Base-by-base conservation (phyloP, 1,140 invertebrate species). In the Diploscapter pachys region DNA sequence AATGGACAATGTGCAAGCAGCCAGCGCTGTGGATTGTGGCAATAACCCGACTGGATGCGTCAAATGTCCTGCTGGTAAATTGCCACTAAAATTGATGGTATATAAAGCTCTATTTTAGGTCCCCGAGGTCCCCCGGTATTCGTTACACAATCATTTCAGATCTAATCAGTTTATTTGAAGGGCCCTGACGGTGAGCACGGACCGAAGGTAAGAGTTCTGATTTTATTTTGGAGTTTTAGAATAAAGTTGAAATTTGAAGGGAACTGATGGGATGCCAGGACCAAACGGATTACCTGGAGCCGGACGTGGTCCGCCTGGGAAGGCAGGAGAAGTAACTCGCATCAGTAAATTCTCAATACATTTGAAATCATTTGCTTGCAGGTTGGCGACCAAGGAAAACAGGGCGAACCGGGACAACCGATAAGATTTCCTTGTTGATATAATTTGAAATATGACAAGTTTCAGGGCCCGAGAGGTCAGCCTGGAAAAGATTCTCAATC, bases 11-110 rank as follows among this genome's bases (percentile, higher is more conserved):
- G 9, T 53, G 52, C 48, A 5, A 9, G 31, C 73, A 5, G 52
- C 73, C 0, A 53, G 56, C 31, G 73, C 63, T 8, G n/a, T 11
- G 5, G 63, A 68, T 55, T 54, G 70, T 65, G 48, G 55, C 49
- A 31, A 72, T 55, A 63, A 54, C 53, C 57, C 57, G 9, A 63
- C 50, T 3, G 62, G 62, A 54, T 74, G 73, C 13, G 56, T 74
- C 3, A 54, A 74, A 69, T 74, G 73, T 48, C 73, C 73, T 9
- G 52, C 63, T 13, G 73, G 73, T 63, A 56, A 53, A 2, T 59
- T 63, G 4, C 65, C 65, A 68, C 54, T 59, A 2, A 52, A 31
- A 31, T 31, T 31, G 0, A 31, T 31, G 31, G 31, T 31, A 31
- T 31, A 31, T 31, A 31, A 31, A 31, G 31, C 1, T 31, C 31